These are phyloP conservation scores for Seriola dumerili DNA, from an alignment of 2,113 vertebrate genomes.

Conservation along the genomic window DNA sequence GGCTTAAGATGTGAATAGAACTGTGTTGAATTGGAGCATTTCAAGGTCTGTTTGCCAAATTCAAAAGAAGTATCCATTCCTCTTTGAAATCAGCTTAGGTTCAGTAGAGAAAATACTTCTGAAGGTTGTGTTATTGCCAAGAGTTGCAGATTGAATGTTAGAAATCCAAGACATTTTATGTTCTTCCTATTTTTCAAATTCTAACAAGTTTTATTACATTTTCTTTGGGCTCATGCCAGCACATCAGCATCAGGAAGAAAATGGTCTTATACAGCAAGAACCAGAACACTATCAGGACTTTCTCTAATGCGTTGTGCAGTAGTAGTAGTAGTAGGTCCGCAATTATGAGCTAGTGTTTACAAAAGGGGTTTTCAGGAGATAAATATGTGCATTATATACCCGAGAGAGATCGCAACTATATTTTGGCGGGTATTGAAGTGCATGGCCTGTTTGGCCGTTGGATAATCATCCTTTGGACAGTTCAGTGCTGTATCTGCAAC, in stretches of 20 bases:
- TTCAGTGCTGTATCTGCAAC: too few relatives aligned
- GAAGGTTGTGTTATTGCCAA: constrained; percentile 38
- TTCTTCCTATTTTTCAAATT: constrained; percentile 64
- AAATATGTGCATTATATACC: too few relatives aligned
- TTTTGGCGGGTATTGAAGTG: too few relatives aligned
- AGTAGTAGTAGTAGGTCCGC: constrained; percentile 5
- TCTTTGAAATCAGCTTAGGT: constrained; percentile 31
- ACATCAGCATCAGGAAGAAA: constrained; percentile 23
- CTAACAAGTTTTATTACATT: constrained; percentile 50
- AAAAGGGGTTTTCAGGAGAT: not conserved
- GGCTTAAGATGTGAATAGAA: constrained; percentile 31
- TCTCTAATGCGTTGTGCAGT: constrained; percentile 21
- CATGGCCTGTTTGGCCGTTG: too few relatives aligned
- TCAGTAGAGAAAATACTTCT: constrained; percentile 24
- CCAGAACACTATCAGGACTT: not conserved
- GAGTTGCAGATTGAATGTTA: constrained; percentile 9
- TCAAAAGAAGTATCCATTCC: constrained; percentile 26
- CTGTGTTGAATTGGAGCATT: constrained; percentile 25
- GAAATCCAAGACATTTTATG: constrained; percentile 31
- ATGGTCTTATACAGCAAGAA: constrained; percentile 22
- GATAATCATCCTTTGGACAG: too few relatives aligned
- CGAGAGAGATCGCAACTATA: too few relatives aligned
- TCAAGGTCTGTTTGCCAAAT: constrained; percentile 60
- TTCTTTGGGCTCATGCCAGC: constrained; percentile 55
- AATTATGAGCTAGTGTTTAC: not conserved